phyloP scores from a whole-genome alignment of 2,797 vertebrate genomes.

The Acipenser ruthenus region DNA sequence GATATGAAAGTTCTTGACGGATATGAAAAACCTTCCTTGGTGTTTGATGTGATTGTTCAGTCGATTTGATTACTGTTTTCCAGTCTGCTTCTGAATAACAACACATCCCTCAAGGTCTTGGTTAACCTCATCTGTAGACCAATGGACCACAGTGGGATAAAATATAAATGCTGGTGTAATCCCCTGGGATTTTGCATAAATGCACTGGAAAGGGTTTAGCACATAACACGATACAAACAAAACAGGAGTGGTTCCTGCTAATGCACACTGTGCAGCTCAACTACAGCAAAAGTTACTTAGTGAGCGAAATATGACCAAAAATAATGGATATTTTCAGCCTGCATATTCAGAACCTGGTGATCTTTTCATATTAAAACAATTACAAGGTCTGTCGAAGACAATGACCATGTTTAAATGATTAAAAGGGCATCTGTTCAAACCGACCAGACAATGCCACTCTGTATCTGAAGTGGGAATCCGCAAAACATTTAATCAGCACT shows the following conservation, averaged over 20 bases:
- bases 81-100: too few relatives aligned
- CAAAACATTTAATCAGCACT: slow-evolving; percentile 3
- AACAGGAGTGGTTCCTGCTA: not conserved
- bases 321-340: not conserved
- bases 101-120: too few relatives aligned
- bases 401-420: not conserved
- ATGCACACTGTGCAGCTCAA: not conserved
- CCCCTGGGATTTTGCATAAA: not conserved
- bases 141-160: not conserved
- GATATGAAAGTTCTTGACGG: too few relatives aligned
- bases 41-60: too few relatives aligned
- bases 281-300: not conserved
- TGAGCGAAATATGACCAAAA: not conserved
- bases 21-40: too few relatives aligned
- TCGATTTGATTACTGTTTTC: too few relatives aligned
- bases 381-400: not conserved
- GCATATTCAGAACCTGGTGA: too few relatives aligned
- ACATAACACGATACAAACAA: not conserved
- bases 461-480: not conserved
- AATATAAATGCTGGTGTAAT: not conserved
- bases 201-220: not conserved
- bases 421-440: not conserved
- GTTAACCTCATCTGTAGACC: not conserved
- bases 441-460: not conserved
- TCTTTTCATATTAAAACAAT: not conserved